phyloP scores from a whole-genome alignment of 2,888 invertebrate species.

The Eubasilissa splendida region DNA sequence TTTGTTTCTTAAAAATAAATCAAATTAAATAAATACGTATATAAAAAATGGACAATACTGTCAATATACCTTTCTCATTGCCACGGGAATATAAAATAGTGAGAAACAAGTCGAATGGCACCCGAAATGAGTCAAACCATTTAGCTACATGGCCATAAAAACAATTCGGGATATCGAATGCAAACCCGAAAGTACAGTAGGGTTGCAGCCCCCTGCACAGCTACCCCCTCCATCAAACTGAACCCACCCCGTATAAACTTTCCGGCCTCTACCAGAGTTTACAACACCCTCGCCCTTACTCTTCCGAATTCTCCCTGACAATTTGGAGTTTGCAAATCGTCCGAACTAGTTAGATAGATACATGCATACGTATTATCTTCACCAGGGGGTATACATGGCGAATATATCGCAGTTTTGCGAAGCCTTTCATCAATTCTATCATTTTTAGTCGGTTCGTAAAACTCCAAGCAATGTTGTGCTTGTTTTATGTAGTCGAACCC shows the following conservation, averaged over 20 bases:
- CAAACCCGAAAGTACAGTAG: constrained; percentile 3
- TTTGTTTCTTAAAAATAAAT: too few species aligned
- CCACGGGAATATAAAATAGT: neutral
- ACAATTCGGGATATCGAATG: constrained; percentile 31
- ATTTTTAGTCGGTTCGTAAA: too few species aligned
- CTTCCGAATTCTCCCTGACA: constrained; percentile 14
- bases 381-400: too few species aligned
- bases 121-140: constrained; percentile 16
- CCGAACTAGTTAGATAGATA: constrained; percentile 12
- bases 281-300: constrained; percentile 4
- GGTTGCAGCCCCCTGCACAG: constrained; percentile 43
- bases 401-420: too few species aligned
- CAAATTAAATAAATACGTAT: too few species aligned
- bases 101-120: neutral
- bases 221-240: constrained; percentile 33
- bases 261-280: constrained; percentile 13
- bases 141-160: constrained; percentile 36
- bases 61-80: constrained; percentile 17
- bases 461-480: too few species aligned
- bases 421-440: too few species aligned
- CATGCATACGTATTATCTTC: neutral
- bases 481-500: too few species aligned
- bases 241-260: constrained; percentile 39
- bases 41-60: too few species aligned
- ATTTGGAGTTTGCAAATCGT: constrained; percentile 17